Base-by-base conservation (phyloP, 1,140 invertebrate species). In the Megalopta genalis region DNA sequence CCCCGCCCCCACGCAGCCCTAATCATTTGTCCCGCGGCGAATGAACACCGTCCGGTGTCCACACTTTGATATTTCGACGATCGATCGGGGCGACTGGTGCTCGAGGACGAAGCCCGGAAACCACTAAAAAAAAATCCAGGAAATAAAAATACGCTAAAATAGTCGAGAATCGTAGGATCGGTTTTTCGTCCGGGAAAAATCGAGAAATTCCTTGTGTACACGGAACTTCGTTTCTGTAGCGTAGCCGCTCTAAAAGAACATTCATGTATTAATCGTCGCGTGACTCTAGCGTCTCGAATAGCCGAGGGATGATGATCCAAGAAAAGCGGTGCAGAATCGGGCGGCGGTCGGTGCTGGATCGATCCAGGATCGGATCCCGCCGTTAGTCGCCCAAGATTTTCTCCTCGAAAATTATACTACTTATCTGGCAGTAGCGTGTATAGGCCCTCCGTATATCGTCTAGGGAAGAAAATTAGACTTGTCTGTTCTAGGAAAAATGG, bases 21-120 rank as follows among this genome's bases (percentile, higher is more conserved):
- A 57, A 78, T 54, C 37, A 57, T 25, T 78, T 54, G 54, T 71
- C 39, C 14, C 18, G 67, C 39, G 25, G 49, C 42, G 42, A 42
- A 16, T 25, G 1, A 68, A 68, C 16, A 52, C 54, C 39, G 46
- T 67, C 46, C 16, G 49, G 42, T 25, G 68, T 63, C 49, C 42
- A 14, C 49, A 52, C 16, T 52, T 59, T 42, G 66, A 60, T 70
- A 77, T 54, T 78, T 57, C 46, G 16, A 32, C 12, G 9, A 23
- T 6, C 10, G 37, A 46, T 46, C 57, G 39, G 4, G 9, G n/a
- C 27, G 2, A 8, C 25, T 10, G 39, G 64, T 72, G 52, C 39
- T 78, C 76, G 68, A 78, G 62, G 76, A 63, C 37, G 46, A 57
- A 12, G 14, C 8, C n/a, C 7, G 27, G 60, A 8, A 14, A 27